These are phyloP conservation scores for Aleiodes leptofemur DNA, from an alignment of 2,888 invertebrate species.

Conservation along the genomic window DNA sequence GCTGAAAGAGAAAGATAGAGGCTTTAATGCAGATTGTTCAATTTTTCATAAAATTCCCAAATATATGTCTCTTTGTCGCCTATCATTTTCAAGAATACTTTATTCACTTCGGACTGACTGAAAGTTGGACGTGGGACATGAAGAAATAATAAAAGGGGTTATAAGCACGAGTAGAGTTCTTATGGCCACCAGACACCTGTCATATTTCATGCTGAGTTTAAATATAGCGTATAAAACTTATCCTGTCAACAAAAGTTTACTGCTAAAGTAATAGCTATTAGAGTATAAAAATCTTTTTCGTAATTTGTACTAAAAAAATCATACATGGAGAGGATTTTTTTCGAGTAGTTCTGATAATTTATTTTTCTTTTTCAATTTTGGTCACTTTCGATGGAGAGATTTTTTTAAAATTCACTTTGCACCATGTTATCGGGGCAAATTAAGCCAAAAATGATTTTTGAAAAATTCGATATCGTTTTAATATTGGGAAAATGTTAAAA, in stretches of 20 bases:
- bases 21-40: slow-evolving; percentile 19
- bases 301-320: too few relatives aligned
- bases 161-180: slow-evolving; percentile 6
- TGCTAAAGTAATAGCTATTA: neutral
- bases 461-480: too few relatives aligned
- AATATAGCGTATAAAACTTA: slow-evolving; percentile 12
- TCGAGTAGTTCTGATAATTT: too few relatives aligned
- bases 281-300: neutral
- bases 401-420: too few relatives aligned
- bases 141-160: slow-evolving; percentile 26
- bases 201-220: slow-evolving; percentile 12
- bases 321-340: too few relatives aligned
- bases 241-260: slow-evolving; percentile 7
- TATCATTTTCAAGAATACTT: slow-evolving; percentile 13
- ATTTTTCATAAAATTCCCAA: neutral
- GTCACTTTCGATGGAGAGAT: too few relatives aligned
- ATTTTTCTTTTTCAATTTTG: too few relatives aligned
- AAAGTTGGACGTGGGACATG: slow-evolving; percentile 6
- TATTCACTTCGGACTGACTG: neutral
- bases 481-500: too few relatives aligned
- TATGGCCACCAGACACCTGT: slow-evolving; percentile 11
- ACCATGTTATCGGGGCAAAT: too few relatives aligned
- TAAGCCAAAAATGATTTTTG: too few relatives aligned
- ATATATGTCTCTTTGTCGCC: neutral
- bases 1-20: neutral